Conservation (phyloP, 2,888 invertebrate species). For the Caenorhabditis virilis region DNA sequence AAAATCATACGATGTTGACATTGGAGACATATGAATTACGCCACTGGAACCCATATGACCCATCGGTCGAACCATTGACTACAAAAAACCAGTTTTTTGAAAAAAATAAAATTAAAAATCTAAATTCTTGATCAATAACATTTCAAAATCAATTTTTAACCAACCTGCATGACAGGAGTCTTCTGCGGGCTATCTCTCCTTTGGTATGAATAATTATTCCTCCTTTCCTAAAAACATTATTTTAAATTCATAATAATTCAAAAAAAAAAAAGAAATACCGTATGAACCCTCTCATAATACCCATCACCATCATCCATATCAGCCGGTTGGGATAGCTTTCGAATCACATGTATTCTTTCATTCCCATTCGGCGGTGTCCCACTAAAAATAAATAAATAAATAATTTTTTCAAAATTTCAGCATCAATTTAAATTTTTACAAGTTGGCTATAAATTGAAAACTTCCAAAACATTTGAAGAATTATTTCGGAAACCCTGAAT, state of each 20-base stretch:
- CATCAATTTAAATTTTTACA: too few relatives aligned
- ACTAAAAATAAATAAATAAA: constrained; percentile 9
- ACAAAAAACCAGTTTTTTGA: background rate
- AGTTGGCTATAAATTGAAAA: too few relatives aligned
- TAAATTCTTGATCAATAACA: background rate
- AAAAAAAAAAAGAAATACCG: constrained; percentile 8
- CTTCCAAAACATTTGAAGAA: too few relatives aligned
- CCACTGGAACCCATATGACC: background rate
- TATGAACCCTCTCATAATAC: constrained; percentile 33
- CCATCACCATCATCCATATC: constrained; percentile 11
- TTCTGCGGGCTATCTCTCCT: background rate
- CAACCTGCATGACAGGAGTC: background rate
- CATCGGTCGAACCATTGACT: constrained; percentile 7
- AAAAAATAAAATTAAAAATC: background rate
- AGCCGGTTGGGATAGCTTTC: constrained; percentile 1
- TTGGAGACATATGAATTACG: constrained; percentile 18
- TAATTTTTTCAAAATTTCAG: too few relatives aligned
- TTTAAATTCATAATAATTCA: background rate
- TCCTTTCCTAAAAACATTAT: background rate
- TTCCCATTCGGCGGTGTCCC: constrained; percentile 25
- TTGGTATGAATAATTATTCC: constrained; percentile 10
- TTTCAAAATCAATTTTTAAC: too few relatives aligned
- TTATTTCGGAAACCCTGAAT: too few relatives aligned
- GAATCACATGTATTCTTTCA: constrained; percentile 9
- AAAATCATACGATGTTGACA: constrained; percentile 31